Evolutionary conservation across 2,113 vertebrate genomes (phyloP).

Genomic region (Silurus asotus): DNA sequence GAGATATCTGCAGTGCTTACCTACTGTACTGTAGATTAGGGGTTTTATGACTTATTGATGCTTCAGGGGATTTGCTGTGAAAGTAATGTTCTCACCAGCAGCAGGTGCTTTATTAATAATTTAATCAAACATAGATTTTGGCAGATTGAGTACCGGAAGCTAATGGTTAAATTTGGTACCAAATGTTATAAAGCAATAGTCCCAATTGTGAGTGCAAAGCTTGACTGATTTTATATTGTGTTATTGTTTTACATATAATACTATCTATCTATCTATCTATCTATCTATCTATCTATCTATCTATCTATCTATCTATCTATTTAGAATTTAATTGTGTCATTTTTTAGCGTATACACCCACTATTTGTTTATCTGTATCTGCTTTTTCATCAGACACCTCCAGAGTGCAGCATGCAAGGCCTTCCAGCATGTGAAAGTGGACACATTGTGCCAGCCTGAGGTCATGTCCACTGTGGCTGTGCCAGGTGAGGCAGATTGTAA

Average conservation of each 20-base stretch:
- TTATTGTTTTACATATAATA: background rate
- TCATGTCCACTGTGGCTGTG: constrained; percentile 82
- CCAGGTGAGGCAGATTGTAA: constrained; percentile 77
- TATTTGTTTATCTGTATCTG: background rate
- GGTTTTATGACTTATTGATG: constrained; percentile 39
- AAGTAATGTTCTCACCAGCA: constrained; percentile 18
- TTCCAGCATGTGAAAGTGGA: constrained; percentile 98
- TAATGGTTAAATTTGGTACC: constrained; percentile 15
- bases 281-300: background rate
- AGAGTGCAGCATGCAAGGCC: constrained; percentile 82
- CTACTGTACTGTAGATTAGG: constrained; percentile 19
- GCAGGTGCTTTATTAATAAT: constrained; percentile 42
- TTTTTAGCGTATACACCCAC: background rate
- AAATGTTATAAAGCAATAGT: background rate
- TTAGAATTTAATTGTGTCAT: too few relatives aligned
- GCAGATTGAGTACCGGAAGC: background rate
- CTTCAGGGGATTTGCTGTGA: constrained; percentile 24
- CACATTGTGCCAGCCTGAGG: constrained; percentile 88
- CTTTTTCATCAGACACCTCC: constrained; percentile 82
- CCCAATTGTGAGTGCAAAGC: background rate
- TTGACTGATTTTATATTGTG: background rate
- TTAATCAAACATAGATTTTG: constrained; percentile 38
- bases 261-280: background rate
- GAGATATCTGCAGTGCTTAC: background rate
- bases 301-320: background rate